phyloP scores from a whole-genome alignment of 2,888 invertebrate species.

The Hoplodrina blanda region DNA sequence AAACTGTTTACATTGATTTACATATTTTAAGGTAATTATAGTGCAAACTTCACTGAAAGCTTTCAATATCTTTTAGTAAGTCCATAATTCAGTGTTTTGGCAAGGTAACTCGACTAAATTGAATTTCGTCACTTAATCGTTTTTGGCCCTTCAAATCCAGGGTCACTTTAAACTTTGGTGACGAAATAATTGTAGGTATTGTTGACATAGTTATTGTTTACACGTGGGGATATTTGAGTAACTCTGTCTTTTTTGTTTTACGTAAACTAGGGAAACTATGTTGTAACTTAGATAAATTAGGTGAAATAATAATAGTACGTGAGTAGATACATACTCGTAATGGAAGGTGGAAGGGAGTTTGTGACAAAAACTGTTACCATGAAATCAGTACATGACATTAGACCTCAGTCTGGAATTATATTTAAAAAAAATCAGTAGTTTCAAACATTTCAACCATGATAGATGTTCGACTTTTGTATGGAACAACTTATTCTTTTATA shows the following conservation, averaged over 20 bases:
- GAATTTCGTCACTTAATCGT: conserved; percentile 49
- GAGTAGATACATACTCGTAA: no score
- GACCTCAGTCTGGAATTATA: no score
- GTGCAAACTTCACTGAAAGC: conserved; percentile 51
- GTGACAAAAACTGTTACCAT: no score
- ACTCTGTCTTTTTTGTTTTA: neutral
- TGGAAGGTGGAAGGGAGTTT: no score
- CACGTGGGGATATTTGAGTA: neutral
- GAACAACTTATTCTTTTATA: no score
- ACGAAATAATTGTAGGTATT: conserved; percentile 14
- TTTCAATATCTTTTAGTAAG: conserved; percentile 50
- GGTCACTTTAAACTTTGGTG: conserved; percentile 43
- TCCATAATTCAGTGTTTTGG: conserved; percentile 46
- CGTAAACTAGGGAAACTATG: neutral
- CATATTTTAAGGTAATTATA: conserved; percentile 55
- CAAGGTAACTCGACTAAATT: conserved; percentile 47
- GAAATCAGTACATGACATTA: no score
- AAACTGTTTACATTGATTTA: conserved; percentile 56
- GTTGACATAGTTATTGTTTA: conserved; percentile 28
- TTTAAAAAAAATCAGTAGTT: no score
- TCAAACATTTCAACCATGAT: no score
- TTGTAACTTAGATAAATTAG: no score
- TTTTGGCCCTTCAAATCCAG: conserved; percentile 42
- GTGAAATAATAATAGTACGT: no score
- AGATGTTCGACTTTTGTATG: no score